A percentile compares a stretch with the other conserved stretches of the same genome.
phyloP scores from a whole-genome alignment of 1,140 invertebrate genomes.

The Drosophila saltans region DNA sequence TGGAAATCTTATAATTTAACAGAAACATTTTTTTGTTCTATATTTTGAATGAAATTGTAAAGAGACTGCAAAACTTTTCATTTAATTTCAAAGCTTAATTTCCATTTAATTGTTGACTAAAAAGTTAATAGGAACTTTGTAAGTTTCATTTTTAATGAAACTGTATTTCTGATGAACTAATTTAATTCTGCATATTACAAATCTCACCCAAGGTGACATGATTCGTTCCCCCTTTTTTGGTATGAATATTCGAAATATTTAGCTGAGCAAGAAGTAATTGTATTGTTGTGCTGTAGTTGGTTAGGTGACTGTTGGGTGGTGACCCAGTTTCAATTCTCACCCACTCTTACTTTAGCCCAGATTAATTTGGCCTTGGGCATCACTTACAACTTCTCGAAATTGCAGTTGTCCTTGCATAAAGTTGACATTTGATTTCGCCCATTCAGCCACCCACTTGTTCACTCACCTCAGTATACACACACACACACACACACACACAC shows the following conservation, averaged over 20 bases:
- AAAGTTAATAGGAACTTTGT: neutral
- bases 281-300: conserved; percentile 21
- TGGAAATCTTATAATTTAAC: too few relatives aligned
- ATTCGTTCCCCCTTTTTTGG: neutral
- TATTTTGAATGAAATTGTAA: too few relatives aligned
- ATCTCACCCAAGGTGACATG: neutral
- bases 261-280: conserved; percentile 47
- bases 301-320: conserved; percentile 11
- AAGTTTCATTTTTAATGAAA: conserved; percentile 21
- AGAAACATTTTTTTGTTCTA: too few relatives aligned
- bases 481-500: neutral
- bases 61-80: neutral
- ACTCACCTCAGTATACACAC: neutral
- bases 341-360: conserved; percentile 46
- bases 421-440: conserved; percentile 57
- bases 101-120: conserved; percentile 27
- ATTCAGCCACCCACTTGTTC: neutral
- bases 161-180: neutral
- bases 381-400: conserved; percentile 48
- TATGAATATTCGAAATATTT: neutral
- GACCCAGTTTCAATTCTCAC: conserved; percentile 48
- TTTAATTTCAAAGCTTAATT: neutral
- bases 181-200: neutral
- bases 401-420: conserved; percentile 59
- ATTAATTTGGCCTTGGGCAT: conserved; percentile 59